These are phyloP conservation scores for Drosophila testacea DNA, from an alignment of 2,888 invertebrate species.

Conservation along the genomic window DNA sequence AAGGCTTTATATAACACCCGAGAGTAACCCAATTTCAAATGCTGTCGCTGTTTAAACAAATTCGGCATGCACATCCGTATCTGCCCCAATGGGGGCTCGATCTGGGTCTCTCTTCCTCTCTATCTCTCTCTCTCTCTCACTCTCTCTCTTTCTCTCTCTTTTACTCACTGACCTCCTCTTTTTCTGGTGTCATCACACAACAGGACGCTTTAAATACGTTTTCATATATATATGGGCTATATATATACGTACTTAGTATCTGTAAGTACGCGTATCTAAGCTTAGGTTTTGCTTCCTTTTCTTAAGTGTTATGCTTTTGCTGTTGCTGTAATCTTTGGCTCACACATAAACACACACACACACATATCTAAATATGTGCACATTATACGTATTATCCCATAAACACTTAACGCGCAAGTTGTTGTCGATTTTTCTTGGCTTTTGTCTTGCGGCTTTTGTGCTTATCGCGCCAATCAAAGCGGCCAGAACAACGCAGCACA, in stretches of 20 bases:
- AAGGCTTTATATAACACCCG: conserved; percentile 56
- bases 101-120: conserved; percentile 19
- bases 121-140: background rate
- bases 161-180: background rate
- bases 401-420: conserved; percentile 76
- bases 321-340: conserved; percentile 45
- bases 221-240: background rate
- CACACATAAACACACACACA: conserved; percentile 15
- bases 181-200: conserved; percentile 38
- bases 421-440: conserved; percentile 55
- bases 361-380: conserved; percentile 4
- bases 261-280: conserved; percentile 51
- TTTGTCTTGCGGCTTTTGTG: conserved; percentile 66
- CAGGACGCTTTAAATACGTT: conserved; percentile 30
- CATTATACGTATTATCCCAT: conserved; percentile 61
- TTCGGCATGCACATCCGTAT: conserved; percentile 51
- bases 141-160: background rate
- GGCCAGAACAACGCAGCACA: conserved; percentile 31
- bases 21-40: conserved; percentile 73
- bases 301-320: conserved; percentile 70
- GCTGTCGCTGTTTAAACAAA: conserved; percentile 62
- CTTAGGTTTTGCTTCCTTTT: conserved; percentile 40
- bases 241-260: conserved; percentile 15
- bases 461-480: conserved; percentile 70
- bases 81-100: conserved; percentile 38